These are phyloP conservation scores for Cygnus buccinator DNA, from an alignment of 2,113 vertebrate species.

Conservation along the genomic window DNA sequence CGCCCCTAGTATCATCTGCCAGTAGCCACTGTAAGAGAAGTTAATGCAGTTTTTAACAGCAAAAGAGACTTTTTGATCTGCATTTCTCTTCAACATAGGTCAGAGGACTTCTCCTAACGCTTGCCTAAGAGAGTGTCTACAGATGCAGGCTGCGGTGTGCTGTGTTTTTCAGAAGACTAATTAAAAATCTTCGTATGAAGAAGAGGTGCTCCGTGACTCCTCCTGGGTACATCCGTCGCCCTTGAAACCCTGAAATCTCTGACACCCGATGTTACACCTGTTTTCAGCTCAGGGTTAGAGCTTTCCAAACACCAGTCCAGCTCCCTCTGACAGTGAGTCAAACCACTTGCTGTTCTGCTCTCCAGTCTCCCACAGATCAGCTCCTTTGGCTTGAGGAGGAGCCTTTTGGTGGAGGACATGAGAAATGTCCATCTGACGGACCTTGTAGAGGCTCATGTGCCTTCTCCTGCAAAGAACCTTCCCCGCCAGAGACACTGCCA, in stretches of 20 bases:
- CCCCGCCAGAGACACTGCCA: neutral
- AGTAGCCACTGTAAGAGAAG: neutral
- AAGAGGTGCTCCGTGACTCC: neutral
- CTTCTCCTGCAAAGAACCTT: neutral
- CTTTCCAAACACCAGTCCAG: neutral
- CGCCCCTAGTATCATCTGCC: fast-evolving
- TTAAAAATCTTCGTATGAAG: neutral
- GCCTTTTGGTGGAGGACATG: neutral
- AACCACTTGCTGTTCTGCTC: neutral
- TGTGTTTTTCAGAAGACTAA: neutral
- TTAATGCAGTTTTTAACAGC: neutral
- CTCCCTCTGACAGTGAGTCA: neutral
- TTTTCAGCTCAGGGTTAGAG: neutral
- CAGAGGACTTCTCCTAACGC: neutral
- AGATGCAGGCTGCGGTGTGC: neutral
- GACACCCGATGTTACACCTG: fast-evolving
- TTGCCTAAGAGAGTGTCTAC: neutral
- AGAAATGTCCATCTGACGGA: neutral
- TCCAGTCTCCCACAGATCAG: neutral
- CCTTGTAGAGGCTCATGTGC: neutral
- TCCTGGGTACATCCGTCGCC: neutral
- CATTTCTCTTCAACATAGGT: neutral
- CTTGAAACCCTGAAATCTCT: neutral
- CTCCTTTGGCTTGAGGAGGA: neutral
- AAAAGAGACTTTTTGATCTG: neutral